Evolutionary conservation across 35 echinoderm and acorn worm genomes (phyloP).

Genomic region (Lytechinus pictus): DNA sequence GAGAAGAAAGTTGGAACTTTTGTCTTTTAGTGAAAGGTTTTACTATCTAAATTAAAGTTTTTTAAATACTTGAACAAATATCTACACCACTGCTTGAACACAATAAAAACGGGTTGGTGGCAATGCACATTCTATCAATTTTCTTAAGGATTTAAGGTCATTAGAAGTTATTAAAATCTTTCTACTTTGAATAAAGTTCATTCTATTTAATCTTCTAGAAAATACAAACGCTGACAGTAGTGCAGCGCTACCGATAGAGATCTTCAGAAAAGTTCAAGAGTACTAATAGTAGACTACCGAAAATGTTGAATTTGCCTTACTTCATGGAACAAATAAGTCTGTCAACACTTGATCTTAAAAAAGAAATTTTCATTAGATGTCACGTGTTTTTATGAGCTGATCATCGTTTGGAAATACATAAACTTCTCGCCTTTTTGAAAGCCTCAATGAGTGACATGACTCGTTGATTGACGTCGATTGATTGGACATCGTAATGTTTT

Average conservation of each 20-base stretch:
- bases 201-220: not conserved
- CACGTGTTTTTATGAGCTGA: not conserved
- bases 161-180: not conserved
- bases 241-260: no score
- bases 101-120: no score
- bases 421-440: not conserved
- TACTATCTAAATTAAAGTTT: no score
- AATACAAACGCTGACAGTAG: not conserved
- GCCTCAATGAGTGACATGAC: not conserved
- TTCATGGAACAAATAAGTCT: not conserved
- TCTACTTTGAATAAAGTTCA: not conserved
- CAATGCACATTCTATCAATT: no score
- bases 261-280: no score
- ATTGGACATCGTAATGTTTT: not conserved
- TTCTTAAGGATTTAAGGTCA: no score
- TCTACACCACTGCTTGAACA: no score
- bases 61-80: no score
- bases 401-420: not conserved
- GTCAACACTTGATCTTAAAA: not conserved
- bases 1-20: no score
- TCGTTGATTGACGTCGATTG: not conserved
- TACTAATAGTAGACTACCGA: not conserved
- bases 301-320: not conserved
- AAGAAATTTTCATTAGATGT: not conserved
- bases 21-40: no score